Evolutionary conservation across 2,113 vertebrate genomes (phyloP), one percentile per base, ranked within the genome.

Genomic region (Nothoprocta perdicaria): DNA sequence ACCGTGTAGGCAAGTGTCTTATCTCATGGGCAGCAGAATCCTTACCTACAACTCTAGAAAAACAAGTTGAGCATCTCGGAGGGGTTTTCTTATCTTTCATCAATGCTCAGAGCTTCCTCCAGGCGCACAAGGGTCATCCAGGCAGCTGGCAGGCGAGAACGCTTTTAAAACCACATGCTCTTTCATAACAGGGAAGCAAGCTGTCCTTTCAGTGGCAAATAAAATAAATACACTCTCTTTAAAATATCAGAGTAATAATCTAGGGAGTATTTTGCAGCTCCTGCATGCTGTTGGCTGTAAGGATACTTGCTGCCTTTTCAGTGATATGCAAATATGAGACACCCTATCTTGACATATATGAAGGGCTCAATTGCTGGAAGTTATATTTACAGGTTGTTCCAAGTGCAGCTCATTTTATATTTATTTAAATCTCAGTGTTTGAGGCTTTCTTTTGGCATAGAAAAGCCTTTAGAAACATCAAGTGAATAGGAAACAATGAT

Each of bases 271-370:
- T 87, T 94, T 57, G 45, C 43, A 29, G 15, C 52, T 88, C 68
- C 2, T 46, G 24, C 43, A 58, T 15, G 24, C 76, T 29, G 31
- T 48, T 40, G 43, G 11, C 1, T 10, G 0, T 35, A 10, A 50
- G 15, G 53, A 73, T 17, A 2, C 3, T 71, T 19, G 13, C 40
- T 74, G 16, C 29, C 53, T 83, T 65, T 31, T 85, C 66, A 48
- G 23, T 71, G 19, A 52, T 23, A 17, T 2, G 13, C 14, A 31
- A 55, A 23, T 38, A 2, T 5, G 43, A 33, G 24, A 8, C 15
- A 6, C n/a, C 41, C 41, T 63, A 12, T 41, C 18, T 35, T 60
- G 57, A 29, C 11, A 41, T 24, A 1, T 0, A 4, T 2, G 21
- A n/a, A 0, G 19, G 5, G 1, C 84, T 84, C 17, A n/a, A 33